Conservation (phyloP, 2,797 vertebrate species). For the Amphiprion clarkii region DNA sequence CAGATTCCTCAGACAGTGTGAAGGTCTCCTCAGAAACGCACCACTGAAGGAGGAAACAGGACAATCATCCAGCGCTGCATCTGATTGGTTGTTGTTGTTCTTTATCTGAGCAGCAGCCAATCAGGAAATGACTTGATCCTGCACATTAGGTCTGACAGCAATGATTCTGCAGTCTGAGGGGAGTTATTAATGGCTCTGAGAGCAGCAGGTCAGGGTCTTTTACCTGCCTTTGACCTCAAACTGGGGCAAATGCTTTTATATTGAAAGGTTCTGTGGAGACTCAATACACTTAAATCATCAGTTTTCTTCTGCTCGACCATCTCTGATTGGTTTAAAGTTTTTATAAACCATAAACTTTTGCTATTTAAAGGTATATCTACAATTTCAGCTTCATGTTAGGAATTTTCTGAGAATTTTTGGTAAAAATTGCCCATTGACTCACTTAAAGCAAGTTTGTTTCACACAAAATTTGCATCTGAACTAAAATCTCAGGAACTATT, state of each 20-base stretch:
- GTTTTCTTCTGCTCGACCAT: too few relatives aligned
- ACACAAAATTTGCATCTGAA: too few relatives aligned
- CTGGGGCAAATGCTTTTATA: not conserved
- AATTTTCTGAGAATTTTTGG: too few relatives aligned
- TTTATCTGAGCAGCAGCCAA: conserved; percentile 48
- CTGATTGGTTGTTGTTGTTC: conserved; percentile 64
- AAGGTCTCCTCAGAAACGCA: conserved; percentile 46
- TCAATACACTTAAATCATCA: not conserved
- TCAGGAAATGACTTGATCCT: conserved; percentile 30
- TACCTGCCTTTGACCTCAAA: conserved; percentile 10
- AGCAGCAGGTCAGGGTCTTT: not conserved
- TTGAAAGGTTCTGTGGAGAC: not conserved
- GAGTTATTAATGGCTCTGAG: not conserved
- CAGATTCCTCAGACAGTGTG: not conserved
- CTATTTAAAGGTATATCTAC: too few relatives aligned
- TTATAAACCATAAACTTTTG: too few relatives aligned
- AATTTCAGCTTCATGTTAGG: too few relatives aligned
- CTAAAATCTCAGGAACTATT: too few relatives aligned
- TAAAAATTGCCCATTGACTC: too few relatives aligned
- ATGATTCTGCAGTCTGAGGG: not conserved
- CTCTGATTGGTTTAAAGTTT: too few relatives aligned
- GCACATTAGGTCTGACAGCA: not conserved
- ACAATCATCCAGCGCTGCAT: not conserved
- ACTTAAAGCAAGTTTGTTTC: too few relatives aligned
- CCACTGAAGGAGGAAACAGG: conserved; percentile 6